Evolutionary conservation across 2,888 invertebrate genomes (phyloP), one percentile per base, ranked within the genome.

Genomic region (Drosophila peninsularis): DNA sequence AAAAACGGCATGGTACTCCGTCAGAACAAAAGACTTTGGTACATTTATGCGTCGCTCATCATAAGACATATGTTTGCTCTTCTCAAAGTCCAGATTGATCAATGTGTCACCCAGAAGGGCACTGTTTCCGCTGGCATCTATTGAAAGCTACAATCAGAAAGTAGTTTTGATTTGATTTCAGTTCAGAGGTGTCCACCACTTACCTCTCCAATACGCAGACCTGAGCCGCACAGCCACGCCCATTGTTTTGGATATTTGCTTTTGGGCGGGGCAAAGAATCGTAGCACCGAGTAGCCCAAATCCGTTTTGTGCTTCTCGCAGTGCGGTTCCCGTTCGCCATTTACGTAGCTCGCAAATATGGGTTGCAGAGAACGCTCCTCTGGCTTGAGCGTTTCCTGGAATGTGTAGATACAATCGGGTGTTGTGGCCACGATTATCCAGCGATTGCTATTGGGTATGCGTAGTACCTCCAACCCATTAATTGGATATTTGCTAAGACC

Each of bases 1-100:
- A 13, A 98, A 93, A 3, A 98, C 92, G 0, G 96, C 95, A 92
- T 99, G 98, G 93, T 98, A 98, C 92, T 98, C 96, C 0, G 98
- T 98, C 56, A 98, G 93, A 2, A 97, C 95, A 88, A 98, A 96
- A 0, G 96, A 94, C 41, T 96, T 93, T 0, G 98, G 96, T 1
- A 94, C 93, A 62, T 84, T 87, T 5, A 91, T 91, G 6, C 90
- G 85, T 1, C 92, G 90, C 55, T 91, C 90, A 42, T 90, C 92
- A 13, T 82, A 86, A 0, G 91, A 87, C 39, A 90, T 69, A 65
- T 88, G 80, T 32, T 80, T 88, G 1, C 63, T 71, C 55, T 80
- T 82, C 14, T 90, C 87, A 21, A 88, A 80, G 55, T 88, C 85
- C 10, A 91, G 52, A 9, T 75, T 73, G 11, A 91, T 83, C 5